phyloP scores from a whole-genome alignment of 2,888 invertebrate species.

The Drosophila bunnanda region DNA sequence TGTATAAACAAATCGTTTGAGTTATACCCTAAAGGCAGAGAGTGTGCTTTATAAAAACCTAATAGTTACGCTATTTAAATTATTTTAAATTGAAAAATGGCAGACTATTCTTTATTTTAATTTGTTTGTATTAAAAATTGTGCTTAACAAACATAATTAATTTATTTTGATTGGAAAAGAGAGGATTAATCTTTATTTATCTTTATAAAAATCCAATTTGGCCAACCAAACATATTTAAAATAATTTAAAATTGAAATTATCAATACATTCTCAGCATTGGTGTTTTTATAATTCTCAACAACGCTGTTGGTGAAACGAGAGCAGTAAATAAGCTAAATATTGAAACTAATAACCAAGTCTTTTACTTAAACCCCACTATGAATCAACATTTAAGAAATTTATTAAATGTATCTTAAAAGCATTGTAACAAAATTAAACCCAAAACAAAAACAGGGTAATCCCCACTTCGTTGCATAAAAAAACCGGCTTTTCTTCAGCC shows the following conservation, averaged over 20 bases:
- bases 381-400: not conserved
- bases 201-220: too few relatives aligned
- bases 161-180: too few relatives aligned
- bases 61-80: not conserved
- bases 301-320: not conserved
- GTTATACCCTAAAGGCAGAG: not conserved
- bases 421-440: not conserved
- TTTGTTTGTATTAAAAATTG: too few relatives aligned
- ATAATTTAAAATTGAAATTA: too few relatives aligned
- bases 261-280: too few relatives aligned
- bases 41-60: not conserved
- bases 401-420: not conserved
- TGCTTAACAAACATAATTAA: too few relatives aligned
- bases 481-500: not conserved
- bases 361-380: not conserved
- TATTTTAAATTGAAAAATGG: not conserved
- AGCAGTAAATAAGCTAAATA: too few relatives aligned
- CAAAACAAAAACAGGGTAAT: not conserved
- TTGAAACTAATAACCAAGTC: too few relatives aligned
- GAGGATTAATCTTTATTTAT: too few relatives aligned
- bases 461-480: not conserved
- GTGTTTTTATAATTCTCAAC: too few relatives aligned
- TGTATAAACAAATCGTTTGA: conserved; percentile 33
- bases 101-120: not conserved
- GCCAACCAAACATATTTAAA: too few relatives aligned